These are phyloP conservation scores for Pelobates fuscus DNA, from an alignment of 2,113 vertebrate genomes.

Conservation along the genomic window DNA sequence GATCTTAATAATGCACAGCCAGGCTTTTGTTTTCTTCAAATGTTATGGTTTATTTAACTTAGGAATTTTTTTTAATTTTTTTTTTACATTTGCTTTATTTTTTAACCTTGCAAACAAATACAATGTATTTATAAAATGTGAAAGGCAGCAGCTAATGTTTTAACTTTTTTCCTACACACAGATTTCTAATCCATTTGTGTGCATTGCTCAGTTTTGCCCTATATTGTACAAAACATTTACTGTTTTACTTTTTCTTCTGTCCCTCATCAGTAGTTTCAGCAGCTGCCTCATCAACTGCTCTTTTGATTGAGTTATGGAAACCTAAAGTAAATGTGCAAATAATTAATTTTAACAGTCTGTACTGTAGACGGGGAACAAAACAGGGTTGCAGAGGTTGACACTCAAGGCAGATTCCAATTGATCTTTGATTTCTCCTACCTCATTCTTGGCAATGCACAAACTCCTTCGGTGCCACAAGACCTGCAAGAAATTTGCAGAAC, in stretches of 20 bases:
- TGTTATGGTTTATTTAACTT: slow-evolving; percentile 47
- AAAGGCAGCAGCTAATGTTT: slow-evolving; percentile 66
- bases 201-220: slow-evolving; percentile 75
- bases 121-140: slow-evolving; percentile 83
- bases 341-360: slow-evolving; percentile 69
- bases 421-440: slow-evolving; percentile 70
- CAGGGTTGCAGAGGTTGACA: slow-evolving; percentile 40
- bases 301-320: slow-evolving; percentile 71
- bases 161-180: slow-evolving; percentile 68
- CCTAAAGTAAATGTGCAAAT: slow-evolving; percentile 60
- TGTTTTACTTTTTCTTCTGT: slow-evolving; percentile 64
- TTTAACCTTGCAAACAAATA: slow-evolving; percentile 30
- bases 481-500: slow-evolving; percentile 31
- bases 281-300: slow-evolving; percentile 73
- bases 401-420: slow-evolving; percentile 39
- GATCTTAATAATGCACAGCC: slow-evolving; percentile 32
- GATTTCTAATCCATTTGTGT: slow-evolving; percentile 67
- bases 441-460: slow-evolving; percentile 82
- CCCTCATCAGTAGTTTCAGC: slow-evolving; percentile 77
- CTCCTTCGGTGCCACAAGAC: slow-evolving; percentile 48
- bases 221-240: slow-evolving; percentile 54
- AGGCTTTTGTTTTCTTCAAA: slow-evolving; percentile 25
- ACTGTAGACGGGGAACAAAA: slow-evolving; percentile 59
- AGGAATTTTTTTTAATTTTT: slow-evolving; percentile 24
- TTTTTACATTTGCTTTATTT: slow-evolving; percentile 10